A percentile compares a stretch with the other conserved stretches of the same genome.
These are phyloP conservation scores for Dynastes tityus DNA, from an alignment of 2,888 invertebrate species.

Conservation along the genomic window DNA sequence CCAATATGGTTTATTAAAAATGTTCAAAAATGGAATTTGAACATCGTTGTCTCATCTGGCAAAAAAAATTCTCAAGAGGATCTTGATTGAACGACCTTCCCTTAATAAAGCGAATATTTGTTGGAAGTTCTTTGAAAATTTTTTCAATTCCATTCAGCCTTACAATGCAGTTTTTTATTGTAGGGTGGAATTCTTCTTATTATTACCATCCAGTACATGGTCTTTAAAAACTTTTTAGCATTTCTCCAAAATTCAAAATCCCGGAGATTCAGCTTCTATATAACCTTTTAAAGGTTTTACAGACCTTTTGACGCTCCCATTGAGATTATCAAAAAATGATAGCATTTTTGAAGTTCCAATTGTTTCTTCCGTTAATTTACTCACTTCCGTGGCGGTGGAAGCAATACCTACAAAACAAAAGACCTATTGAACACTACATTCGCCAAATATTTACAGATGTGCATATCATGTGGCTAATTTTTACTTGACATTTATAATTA, in stretches of 20 bases:
- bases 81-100: constrained; percentile 53
- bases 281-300: constrained; percentile 29
- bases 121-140: constrained; percentile 28
- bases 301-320: constrained; percentile 12
- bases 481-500: not conserved
- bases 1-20: constrained; percentile 50
- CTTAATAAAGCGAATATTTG: not conserved
- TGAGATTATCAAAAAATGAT: constrained; percentile 41
- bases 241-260: constrained; percentile 11
- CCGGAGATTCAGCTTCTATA: not conserved
- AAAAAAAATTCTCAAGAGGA: constrained; percentile 52
- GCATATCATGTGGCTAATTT: not conserved
- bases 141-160: constrained; percentile 38
- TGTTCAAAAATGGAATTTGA: not conserved
- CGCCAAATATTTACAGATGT: not conserved
- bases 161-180: not conserved
- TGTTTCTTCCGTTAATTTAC: constrained; percentile 2
- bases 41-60: constrained; percentile 46
- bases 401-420: not conserved
- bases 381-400: not conserved
- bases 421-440: no score
- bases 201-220: no score
- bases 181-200: no score
- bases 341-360: constrained; percentile 11
- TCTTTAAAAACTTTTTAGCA: constrained; percentile 1